A percentile compares a stretch with the other conserved stretches of the same genome.
Evolutionary conservation across 2,797 vertebrate species (phyloP).

Genomic region (Prunella strophiata): DNA sequence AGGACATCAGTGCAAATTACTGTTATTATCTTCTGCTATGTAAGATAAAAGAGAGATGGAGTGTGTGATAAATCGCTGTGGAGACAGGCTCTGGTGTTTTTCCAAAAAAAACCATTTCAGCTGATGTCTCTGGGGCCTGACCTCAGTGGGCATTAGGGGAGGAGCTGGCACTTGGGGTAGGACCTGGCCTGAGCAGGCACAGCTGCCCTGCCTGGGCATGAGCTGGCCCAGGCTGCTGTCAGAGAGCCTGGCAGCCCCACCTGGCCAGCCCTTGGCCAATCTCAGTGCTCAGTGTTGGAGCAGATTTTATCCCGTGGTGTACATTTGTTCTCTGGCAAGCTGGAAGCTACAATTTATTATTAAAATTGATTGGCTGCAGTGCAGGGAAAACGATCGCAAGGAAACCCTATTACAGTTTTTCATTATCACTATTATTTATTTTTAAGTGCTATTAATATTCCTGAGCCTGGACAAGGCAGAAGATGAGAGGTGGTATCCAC

Average conservation of each 20-base stretch:
- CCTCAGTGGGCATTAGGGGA: not conserved
- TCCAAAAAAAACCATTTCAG: not conserved
- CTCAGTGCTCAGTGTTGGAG: not conserved
- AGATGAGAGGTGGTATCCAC: constrained; percentile 17
- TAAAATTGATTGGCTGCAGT: constrained; percentile 64
- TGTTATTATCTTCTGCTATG: not conserved
- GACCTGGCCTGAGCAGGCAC: not conserved
- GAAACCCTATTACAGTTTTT: constrained; percentile 66
- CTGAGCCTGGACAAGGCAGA: constrained; percentile 16
- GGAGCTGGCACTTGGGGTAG: not conserved
- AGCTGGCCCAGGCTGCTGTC: not conserved
- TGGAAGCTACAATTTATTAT: constrained; percentile 65
- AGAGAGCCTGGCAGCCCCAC: not conserved
- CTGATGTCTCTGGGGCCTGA: not conserved
- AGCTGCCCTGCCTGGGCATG: not conserved
- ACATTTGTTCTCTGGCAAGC: constrained; percentile 50
- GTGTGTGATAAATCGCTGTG: not conserved
- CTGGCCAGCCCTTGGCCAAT: not conserved
- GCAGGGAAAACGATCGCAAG: constrained; percentile 47
- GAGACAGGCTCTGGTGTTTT: not conserved
- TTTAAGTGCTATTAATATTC: constrained; percentile 72
- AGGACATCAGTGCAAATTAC: not conserved
- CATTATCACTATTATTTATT: constrained; percentile 68
- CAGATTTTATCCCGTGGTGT: not conserved
- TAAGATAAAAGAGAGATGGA: not conserved